These are phyloP conservation scores for Sebastes matsubarae DNA, from an alignment of 2,797 vertebrate genomes.

Conservation along the genomic window DNA sequence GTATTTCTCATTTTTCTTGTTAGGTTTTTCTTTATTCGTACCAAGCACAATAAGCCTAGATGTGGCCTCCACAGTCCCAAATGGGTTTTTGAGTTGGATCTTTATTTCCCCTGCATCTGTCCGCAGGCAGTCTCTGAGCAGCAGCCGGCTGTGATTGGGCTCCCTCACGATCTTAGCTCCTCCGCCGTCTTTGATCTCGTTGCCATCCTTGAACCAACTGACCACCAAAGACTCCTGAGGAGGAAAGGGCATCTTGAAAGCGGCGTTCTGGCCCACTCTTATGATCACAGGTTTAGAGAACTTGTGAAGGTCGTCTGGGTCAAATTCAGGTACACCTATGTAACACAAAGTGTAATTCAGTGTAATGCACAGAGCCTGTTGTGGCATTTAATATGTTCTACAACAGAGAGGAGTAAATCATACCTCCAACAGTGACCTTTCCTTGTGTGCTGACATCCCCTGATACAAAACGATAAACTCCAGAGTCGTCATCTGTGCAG, in stretches of 20 bases:
- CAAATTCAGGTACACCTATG: slow-evolving; percentile 83
- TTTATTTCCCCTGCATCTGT: slow-evolving; percentile 86
- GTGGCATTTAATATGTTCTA: background rate
- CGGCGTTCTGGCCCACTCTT: slow-evolving; percentile 83
- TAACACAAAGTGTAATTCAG: slow-evolving; percentile 18
- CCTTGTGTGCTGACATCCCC: slow-evolving; percentile 79
- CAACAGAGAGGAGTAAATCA: background rate
- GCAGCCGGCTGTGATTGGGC: slow-evolving; percentile 80
- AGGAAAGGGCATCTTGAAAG: slow-evolving; percentile 85
- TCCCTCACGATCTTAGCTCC: slow-evolving; percentile 80
- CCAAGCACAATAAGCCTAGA: slow-evolving; percentile 83
- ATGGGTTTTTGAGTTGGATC: slow-evolving; percentile 85
- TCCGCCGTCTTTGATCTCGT: slow-evolving; percentile 76
- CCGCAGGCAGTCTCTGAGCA: slow-evolving; percentile 81
- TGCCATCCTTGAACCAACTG: slow-evolving; percentile 83
- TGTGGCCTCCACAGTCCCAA: slow-evolving; percentile 78
- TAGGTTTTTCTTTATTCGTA: slow-evolving; percentile 60
- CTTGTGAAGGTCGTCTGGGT: slow-evolving; percentile 80
- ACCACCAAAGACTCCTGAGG: slow-evolving; percentile 80
- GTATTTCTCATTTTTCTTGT: slow-evolving; percentile 11
- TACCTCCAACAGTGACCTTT: slow-evolving; percentile 84
- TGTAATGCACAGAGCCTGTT: background rate
- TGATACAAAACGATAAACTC: slow-evolving; percentile 82
- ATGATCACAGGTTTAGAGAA: slow-evolving; percentile 83
- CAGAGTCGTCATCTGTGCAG: slow-evolving; percentile 75